phyloP scores from a whole-genome alignment of 2,888 invertebrate genomes.

The Macaria notata region DNA sequence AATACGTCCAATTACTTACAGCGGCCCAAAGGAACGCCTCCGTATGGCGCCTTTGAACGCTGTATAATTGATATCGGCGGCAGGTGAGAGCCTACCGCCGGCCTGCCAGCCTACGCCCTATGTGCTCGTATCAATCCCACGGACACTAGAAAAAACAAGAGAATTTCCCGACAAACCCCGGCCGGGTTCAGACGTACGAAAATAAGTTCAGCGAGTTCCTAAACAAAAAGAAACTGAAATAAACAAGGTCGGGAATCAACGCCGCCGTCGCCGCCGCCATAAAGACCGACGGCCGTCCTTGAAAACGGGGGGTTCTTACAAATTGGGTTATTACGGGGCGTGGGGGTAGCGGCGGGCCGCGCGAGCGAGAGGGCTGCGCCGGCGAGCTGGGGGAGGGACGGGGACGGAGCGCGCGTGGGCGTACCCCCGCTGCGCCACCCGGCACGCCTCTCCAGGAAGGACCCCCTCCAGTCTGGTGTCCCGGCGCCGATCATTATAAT shows the following conservation, averaged over 20 bases:
- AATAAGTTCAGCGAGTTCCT: slow-evolving; percentile 79
- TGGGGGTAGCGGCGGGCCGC: slow-evolving; percentile 68
- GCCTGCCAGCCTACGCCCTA: slow-evolving; percentile 34
- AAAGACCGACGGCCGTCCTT: slow-evolving; percentile 83
- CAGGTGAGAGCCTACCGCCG: slow-evolving; percentile 32
- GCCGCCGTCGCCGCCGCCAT: slow-evolving; percentile 80
- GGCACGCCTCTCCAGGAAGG: slow-evolving; percentile 79
- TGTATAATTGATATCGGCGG: slow-evolving; percentile 56
- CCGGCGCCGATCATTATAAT: slow-evolving; percentile 81
- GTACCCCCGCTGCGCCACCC: slow-evolving; percentile 75
- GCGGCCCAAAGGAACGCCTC: slow-evolving; percentile 52
- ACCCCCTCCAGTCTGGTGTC: slow-evolving; percentile 74
- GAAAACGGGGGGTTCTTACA: slow-evolving; percentile 82
- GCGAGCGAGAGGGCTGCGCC: slow-evolving; percentile 50
- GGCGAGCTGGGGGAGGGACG: slow-evolving; percentile 41
- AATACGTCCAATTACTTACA: slow-evolving; percentile 65
- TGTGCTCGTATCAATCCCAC: slow-evolving; percentile 52
- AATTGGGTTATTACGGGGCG: slow-evolving; percentile 82
- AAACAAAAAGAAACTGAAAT: slow-evolving; percentile 82
- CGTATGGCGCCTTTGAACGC: slow-evolving; percentile 53
- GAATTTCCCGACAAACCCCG: slow-evolving; percentile 38
- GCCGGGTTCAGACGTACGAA: slow-evolving; percentile 69
- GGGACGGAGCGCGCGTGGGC: slow-evolving; percentile 67
- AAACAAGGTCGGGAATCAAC: slow-evolving; percentile 83
- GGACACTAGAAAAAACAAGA: slow-evolving; percentile 59